These are phyloP conservation scores for Dendrocincla tyrannina DNA, from an alignment of 2,797 vertebrate genomes.

Conservation along the genomic window DNA sequence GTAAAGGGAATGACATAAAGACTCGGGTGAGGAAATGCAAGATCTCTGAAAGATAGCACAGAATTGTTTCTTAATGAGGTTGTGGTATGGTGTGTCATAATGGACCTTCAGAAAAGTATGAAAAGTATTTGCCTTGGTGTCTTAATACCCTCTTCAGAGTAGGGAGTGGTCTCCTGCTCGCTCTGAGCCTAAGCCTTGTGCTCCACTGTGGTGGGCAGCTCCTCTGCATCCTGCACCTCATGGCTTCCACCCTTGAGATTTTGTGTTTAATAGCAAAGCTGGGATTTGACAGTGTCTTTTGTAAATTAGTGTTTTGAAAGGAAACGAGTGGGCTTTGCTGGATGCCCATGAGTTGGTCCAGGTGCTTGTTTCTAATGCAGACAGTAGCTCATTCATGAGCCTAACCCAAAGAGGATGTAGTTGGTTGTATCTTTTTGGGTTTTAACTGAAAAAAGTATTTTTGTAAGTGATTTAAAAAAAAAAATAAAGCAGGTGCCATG, in stretches of 20 bases:
- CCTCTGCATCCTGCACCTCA: background rate
- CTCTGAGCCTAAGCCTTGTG: rapidly evolving
- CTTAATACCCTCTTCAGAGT: background rate
- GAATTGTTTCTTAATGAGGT: background rate
- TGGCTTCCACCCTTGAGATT: background rate
- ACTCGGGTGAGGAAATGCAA: background rate
- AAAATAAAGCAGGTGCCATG: constrained; percentile 55
- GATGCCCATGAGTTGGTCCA: constrained; percentile 74
- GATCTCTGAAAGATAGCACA: background rate
- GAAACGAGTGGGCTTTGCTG: constrained; percentile 57
- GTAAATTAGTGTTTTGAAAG: constrained; percentile 19
- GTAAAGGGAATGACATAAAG: background rate
- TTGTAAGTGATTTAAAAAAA: constrained; percentile 31
- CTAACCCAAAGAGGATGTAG: constrained; percentile 30
- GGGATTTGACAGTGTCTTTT: background rate
- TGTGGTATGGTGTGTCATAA: background rate
- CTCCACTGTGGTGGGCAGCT: background rate
- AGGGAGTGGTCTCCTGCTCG: background rate
- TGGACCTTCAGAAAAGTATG: background rate
- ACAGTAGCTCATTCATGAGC: constrained; percentile 20
- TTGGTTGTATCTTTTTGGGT: constrained; percentile 36
- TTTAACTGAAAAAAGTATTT: constrained; percentile 63
- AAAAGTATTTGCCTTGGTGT: background rate
- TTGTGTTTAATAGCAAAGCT: background rate
- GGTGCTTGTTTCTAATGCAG: constrained; percentile 62